Evolutionary conservation across 2,797 vertebrate species (phyloP), one percentile per base, ranked within the genome.

Genomic region (Xenopus petersii): DNA sequence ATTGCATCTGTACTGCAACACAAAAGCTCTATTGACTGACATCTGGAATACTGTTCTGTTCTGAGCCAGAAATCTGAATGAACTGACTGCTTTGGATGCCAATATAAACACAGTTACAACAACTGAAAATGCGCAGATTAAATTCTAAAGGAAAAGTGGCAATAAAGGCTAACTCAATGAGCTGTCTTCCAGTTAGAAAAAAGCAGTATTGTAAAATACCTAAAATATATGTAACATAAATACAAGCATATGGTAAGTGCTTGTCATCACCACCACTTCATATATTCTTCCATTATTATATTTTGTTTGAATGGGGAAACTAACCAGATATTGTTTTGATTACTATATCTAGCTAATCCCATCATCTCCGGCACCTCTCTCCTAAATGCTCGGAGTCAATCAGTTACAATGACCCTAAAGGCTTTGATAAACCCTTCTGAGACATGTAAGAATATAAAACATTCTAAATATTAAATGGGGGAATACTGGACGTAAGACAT

Each of bases 101-200:
- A 63, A 63, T 36, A 63, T 63, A 63, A 30, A 36, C 61, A 63
- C 10, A 63, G 61, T 26, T 63, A 42, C 26, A 63, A 63, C 61
- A 63, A 63, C 61, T 63, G 61, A 63, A 63, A 63, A 63, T 63
- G 24, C 30, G n/a, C 61, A 63, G 61, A 63, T 36, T 63, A 33
- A 42, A 36, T 63, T 63, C 21, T 42, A 36, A 63, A 42, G 61
- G 61, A 36, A 63, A 63, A 36, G 61, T 63, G 61, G 61, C 26
- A 63, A 63, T 63, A 21, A 63, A 36, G 61, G 61, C 6, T 36
- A 63, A 33, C 30, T 12, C 17, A 3, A 10, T 61, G 59, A 61
- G 12, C 13, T 33, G 12, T 8, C 17, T 42, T 10, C 13, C 61
- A 16, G 3, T 51, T 51, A 15, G 11, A 51, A 12, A 12, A 51